Percentiles rank a stretch among this genome's conserved stretches.
phyloP scores from a whole-genome alignment of 2,797 vertebrate species.

The Antrozous pallidus region DNA sequence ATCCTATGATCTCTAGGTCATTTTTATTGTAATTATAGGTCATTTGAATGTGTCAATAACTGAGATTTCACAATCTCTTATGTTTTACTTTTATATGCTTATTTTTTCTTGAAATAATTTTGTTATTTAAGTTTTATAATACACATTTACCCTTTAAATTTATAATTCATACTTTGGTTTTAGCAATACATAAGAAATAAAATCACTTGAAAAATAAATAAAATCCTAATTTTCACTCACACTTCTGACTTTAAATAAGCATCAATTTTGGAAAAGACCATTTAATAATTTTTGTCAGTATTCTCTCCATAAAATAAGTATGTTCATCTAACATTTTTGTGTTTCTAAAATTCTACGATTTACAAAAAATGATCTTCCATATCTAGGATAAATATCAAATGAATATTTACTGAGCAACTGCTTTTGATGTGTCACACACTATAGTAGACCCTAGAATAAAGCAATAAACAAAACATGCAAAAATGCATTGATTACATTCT shows the following conservation, averaged over 20 bases:
- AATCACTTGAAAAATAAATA: not conserved
- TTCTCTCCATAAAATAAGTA: not conserved
- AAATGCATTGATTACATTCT: not conserved
- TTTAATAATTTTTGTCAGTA: not conserved
- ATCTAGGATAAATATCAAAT: not conserved
- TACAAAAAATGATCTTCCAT: not conserved
- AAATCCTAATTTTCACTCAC: not conserved
- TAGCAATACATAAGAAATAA: not conserved
- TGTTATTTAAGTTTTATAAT: not conserved
- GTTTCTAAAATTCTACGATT: not conserved
- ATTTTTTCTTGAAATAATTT: not conserved
- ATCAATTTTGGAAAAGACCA: not conserved
- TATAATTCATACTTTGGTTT: not conserved
- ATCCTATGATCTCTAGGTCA: not conserved
- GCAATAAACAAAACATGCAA: not conserved
- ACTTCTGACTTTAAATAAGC: not conserved
- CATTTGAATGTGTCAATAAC: not conserved
- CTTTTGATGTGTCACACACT: not conserved
- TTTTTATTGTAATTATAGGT: not conserved
- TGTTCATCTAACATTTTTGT: not conserved
- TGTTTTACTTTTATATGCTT: not conserved
- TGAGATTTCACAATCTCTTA: not conserved
- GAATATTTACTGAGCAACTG: not conserved
- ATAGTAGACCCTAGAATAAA: not conserved
- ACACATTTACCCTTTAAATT: not conserved